Evolutionary conservation across 2,113 vertebrate genomes (phyloP).

Genomic region (Caranx ignobilis): DNA sequence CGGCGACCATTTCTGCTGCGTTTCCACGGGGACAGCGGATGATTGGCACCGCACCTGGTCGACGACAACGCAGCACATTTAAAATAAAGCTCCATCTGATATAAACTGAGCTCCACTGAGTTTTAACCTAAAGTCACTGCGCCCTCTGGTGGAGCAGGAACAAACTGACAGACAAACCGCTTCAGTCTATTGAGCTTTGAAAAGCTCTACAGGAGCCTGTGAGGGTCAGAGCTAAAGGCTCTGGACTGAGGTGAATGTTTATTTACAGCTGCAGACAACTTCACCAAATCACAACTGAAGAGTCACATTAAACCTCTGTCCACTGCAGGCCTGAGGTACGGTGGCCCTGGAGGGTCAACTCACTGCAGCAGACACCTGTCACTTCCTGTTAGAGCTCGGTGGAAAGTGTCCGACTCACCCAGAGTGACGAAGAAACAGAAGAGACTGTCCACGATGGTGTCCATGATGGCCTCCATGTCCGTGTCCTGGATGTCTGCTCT

Average conservation of each 20-base stretch:
- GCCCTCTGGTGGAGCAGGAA: constrained; percentile 50
- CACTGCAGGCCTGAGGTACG: too few relatives aligned
- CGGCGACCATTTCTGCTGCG: constrained; percentile 98
- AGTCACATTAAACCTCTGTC: too few relatives aligned
- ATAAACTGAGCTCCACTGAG: not conserved
- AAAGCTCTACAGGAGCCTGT: too few relatives aligned
- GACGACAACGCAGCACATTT: constrained; percentile 20
- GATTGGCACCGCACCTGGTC: constrained; percentile 95
- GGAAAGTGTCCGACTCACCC: constrained; percentile 83
- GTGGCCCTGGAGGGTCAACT: too few relatives aligned
- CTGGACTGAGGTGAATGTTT: too few relatives aligned
- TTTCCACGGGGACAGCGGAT: constrained; percentile 97
- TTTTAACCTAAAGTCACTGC: not conserved
- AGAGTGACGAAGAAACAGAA: constrained; percentile 99
- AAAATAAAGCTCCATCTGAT: not conserved
- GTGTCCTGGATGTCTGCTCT: constrained; percentile 95
- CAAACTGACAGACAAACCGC: constrained; percentile 1
- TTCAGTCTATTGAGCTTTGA: too few relatives aligned
- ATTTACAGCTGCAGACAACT: too few relatives aligned
- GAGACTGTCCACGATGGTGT: constrained; percentile 97
- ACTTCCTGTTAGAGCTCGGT: too few relatives aligned
- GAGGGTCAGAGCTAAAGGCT: too few relatives aligned
- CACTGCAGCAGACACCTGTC: too few relatives aligned
- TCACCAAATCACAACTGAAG: too few relatives aligned
- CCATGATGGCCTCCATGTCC: constrained; percentile 98